Evolutionary conservation across 2,113 vertebrate species (phyloP).

Genomic region (Varanus komodoensis): DNA sequence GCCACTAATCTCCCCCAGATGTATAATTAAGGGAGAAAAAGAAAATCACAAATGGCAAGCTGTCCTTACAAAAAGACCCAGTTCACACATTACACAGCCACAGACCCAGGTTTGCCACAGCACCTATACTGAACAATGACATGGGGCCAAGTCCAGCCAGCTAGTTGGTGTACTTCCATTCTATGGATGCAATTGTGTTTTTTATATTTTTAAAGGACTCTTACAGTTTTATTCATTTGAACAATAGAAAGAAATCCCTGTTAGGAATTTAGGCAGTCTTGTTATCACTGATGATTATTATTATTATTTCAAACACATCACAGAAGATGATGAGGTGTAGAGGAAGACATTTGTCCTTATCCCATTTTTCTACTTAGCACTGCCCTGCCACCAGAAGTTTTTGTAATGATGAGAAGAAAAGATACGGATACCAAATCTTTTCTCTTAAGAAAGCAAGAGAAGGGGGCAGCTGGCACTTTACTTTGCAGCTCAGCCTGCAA

Average conservation of each 20-base stretch:
- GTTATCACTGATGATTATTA: background rate
- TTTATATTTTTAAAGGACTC: background rate
- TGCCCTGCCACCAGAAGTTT: background rate
- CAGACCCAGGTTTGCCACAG: background rate
- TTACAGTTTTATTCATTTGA: background rate
- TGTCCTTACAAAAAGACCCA: slow-evolving; percentile 52
- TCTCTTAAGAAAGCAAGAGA: slow-evolving; percentile 2
- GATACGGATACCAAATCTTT: slow-evolving; percentile 39
- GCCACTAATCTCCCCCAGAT: slow-evolving; percentile 81
- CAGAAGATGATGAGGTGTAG: background rate
- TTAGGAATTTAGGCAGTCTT: background rate
- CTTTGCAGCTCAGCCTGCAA: too few species aligned
- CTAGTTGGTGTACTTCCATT: too few species aligned
- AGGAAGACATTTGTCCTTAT: background rate
- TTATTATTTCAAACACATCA: background rate
- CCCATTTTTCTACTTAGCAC: background rate
- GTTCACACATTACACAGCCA: slow-evolving; percentile 10
- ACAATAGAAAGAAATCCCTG: background rate
- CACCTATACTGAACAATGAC: background rate
- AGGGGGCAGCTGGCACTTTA: background rate
- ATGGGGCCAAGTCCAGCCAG: background rate
- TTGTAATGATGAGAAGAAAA: slow-evolving; percentile 32
- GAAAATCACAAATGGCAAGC: slow-evolving; percentile 77
- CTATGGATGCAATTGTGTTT: background rate
- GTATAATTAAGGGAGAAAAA: slow-evolving; percentile 81